phyloP scores from a whole-genome alignment of 2,888 invertebrate species.

The Coleophora flavipennella region DNA sequence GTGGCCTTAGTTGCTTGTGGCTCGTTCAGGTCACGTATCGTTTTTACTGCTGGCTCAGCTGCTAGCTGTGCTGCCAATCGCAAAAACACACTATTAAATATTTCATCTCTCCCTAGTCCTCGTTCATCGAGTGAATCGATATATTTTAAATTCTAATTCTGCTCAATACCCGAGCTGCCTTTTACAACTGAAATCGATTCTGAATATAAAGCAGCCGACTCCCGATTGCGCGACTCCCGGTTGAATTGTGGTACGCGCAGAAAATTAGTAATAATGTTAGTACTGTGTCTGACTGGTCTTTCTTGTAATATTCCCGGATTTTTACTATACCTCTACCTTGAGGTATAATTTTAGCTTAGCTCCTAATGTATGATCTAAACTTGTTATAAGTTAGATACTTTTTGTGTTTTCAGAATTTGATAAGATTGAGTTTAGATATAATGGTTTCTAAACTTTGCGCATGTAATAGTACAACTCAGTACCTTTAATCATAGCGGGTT shows the following conservation, averaged over 20 bases:
- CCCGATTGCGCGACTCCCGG: constrained; percentile 16
- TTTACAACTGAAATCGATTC: constrained; percentile 56
- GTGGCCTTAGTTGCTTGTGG: constrained; percentile 6
- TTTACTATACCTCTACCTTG: no score
- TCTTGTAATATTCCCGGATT: no score
- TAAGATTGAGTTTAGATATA: no score
- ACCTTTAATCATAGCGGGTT: no score
- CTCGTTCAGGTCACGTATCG: constrained; percentile 47
- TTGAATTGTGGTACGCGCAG: constrained; percentile 14
- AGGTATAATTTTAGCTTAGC: no score
- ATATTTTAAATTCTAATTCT: constrained; percentile 66
- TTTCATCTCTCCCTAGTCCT: constrained; percentile 39
- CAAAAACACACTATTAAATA: constrained; percentile 54
- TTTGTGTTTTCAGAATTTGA: no score
- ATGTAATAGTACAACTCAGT: no score
- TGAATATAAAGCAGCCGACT: constrained; percentile 47
- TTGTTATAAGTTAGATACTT: no score
- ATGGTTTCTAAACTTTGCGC: no score
- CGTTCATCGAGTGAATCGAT: constrained; percentile 53
- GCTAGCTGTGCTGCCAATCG: constrained; percentile 47
- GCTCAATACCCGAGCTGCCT: constrained; percentile 42
- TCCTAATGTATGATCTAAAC: no score
- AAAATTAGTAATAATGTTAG: constrained; percentile 15
- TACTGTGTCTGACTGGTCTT: no score
- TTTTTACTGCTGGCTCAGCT: constrained; percentile 65